phyloP scores from a whole-genome alignment of 2,888 invertebrate species.

The Phanerotoma sp. region DNA sequence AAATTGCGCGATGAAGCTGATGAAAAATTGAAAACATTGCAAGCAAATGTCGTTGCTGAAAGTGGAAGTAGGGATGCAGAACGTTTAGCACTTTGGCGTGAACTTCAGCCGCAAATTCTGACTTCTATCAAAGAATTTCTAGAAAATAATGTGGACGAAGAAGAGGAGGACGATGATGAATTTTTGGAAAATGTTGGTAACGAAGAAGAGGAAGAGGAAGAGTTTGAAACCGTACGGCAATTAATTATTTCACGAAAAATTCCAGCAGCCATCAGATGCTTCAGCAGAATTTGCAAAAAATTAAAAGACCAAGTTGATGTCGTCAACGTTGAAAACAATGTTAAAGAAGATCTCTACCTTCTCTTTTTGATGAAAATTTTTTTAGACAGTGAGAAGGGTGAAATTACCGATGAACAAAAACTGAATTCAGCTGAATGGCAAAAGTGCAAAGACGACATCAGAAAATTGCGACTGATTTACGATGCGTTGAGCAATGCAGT shows the following conservation, averaged over 20 bases:
- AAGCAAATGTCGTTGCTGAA: slow-evolving; percentile 37
- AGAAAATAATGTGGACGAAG: slow-evolving; percentile 19
- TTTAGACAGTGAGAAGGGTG: slow-evolving; percentile 46
- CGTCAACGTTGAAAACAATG: slow-evolving; percentile 30
- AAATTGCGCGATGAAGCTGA: slow-evolving; percentile 64
- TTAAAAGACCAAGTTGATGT: slow-evolving; percentile 35
- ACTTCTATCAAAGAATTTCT: slow-evolving; percentile 41
- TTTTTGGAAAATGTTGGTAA: too few relatives aligned
- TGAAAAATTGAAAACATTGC: slow-evolving; percentile 63
- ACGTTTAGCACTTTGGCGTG: slow-evolving; percentile 47
- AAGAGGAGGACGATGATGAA: slow-evolving; percentile 33
- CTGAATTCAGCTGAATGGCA: slow-evolving; percentile 49
- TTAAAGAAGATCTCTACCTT: slow-evolving; percentile 43
- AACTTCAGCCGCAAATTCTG: slow-evolving; percentile 43
- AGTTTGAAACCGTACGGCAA: too few relatives aligned
- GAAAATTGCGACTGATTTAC: slow-evolving; percentile 54
- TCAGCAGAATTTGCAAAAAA: slow-evolving; percentile 35
- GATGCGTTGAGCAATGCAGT: slow-evolving; percentile 59
- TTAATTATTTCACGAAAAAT: slow-evolving; percentile 46
- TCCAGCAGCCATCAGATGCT: slow-evolving; percentile 40
- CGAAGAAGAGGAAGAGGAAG: too few relatives aligned
- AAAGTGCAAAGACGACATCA: slow-evolving; percentile 60
- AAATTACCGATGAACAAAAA: slow-evolving; percentile 32
- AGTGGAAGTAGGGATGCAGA: slow-evolving; percentile 46
- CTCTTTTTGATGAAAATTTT: slow-evolving; percentile 48